Conservation (phyloP, 2,797 vertebrate genomes). For the Acipenser transmontanus region DNA sequence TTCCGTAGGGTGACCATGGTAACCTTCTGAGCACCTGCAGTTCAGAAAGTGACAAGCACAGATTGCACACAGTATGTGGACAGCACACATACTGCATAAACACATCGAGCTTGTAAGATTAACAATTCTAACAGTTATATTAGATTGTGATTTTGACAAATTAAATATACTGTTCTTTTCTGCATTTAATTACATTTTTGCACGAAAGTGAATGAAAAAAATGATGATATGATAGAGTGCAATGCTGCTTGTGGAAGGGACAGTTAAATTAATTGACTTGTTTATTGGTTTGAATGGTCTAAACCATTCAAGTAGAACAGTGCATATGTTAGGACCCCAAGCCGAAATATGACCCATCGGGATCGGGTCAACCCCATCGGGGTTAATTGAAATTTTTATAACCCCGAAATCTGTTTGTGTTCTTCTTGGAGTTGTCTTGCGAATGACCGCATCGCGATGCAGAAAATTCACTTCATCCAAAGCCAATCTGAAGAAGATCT, state of each 20-base stretch:
- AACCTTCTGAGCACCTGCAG: constrained; percentile 83
- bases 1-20: constrained; percentile 72
- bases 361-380: neutral
- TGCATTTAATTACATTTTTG: constrained; percentile 21
- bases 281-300: constrained; percentile 29
- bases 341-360: no score
- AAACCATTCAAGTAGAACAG: constrained; percentile 1
- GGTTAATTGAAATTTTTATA: no score
- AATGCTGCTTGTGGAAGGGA: constrained; percentile 14
- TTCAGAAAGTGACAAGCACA: constrained; percentile 4
- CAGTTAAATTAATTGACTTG: constrained; percentile 33
- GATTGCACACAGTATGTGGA: neutral
- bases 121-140: neutral
- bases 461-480: no score
- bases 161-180: constrained; percentile 27
- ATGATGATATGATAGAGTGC: constrained; percentile 21
- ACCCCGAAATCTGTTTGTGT: no score
- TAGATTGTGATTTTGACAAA: constrained; percentile 17
- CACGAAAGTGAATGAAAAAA: constrained; percentile 22
- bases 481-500: no score
- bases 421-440: no score
- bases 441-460: no score
- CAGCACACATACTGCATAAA: neutral
- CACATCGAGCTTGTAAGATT: neutral
- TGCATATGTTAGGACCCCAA: constrained; percentile 1